Conservation (phyloP, 2,888 invertebrate species). For the Drosophila pegasa region DNA sequence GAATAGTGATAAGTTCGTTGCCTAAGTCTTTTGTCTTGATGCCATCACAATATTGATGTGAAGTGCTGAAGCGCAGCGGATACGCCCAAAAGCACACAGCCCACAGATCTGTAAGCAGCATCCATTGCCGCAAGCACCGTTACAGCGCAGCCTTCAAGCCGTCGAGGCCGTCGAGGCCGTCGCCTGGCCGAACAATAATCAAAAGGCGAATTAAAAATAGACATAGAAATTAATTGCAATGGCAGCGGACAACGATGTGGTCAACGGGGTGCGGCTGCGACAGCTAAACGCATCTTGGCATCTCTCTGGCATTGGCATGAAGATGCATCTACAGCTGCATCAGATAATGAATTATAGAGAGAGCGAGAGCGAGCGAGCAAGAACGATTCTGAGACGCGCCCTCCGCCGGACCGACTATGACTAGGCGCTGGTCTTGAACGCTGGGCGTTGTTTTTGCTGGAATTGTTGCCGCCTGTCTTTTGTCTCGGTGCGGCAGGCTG, state of each 20-base stretch:
- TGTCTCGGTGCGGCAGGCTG: slow-evolving; percentile 24
- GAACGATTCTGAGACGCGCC: slow-evolving; percentile 27
- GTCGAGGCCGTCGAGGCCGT: not conserved
- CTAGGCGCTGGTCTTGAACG: slow-evolving; percentile 29
- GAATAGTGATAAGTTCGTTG: slow-evolving; percentile 28
- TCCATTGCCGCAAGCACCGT: slow-evolving; percentile 34
- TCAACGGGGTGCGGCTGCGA: slow-evolving; percentile 47
- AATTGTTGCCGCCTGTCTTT: slow-evolving; percentile 59
- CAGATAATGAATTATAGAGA: slow-evolving; percentile 67
- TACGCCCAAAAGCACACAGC: slow-evolving; percentile 25
- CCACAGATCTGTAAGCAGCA: slow-evolving; percentile 7
- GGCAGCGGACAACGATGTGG: slow-evolving; percentile 37
- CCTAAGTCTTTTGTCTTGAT: slow-evolving; percentile 36
- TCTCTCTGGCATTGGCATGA: slow-evolving; percentile 33
- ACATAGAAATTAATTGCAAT: slow-evolving; percentile 72
- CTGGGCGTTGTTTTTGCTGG: slow-evolving; percentile 52
- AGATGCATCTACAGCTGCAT: slow-evolving; percentile 60
- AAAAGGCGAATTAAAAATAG: slow-evolving; percentile 68
- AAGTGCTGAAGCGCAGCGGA: slow-evolving; percentile 38
- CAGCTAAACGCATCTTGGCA: slow-evolving; percentile 54
- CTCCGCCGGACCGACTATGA: slow-evolving; percentile 23
- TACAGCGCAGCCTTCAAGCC: slow-evolving; percentile 18
- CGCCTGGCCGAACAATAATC: slow-evolving; percentile 49
- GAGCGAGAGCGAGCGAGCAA: slow-evolving; percentile 4
- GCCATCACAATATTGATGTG: slow-evolving; percentile 49